Evolutionary conservation across 35 echinoderm and acorn worm genomes (phyloP).

Genomic region (Ophiothrix spiculata): DNA sequence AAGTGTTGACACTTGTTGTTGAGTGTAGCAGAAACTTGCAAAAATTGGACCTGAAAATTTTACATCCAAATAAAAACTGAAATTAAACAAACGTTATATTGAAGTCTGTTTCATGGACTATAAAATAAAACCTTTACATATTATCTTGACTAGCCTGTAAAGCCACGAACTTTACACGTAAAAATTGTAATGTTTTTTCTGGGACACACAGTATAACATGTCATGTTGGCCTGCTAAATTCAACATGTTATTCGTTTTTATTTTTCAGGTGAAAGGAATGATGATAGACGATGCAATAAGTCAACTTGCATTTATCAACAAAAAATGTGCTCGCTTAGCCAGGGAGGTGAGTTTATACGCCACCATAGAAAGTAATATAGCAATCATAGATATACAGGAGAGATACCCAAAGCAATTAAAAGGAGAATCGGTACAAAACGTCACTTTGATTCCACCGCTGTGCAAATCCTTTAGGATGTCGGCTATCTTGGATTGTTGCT

Average conservation of each 20-base stretch:
- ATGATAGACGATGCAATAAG: constrained; percentile 95
- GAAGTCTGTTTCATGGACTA: background rate
- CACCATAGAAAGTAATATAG: background rate
- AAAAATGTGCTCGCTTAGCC: constrained; percentile 80
- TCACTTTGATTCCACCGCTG: background rate
- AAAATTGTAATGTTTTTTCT: background rate
- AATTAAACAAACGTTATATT: background rate
- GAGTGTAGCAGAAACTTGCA: too few species aligned
- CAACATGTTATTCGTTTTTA: background rate
- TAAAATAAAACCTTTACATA: background rate
- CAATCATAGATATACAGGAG: background rate
- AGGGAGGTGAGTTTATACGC: constrained; percentile 74
- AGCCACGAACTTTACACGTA: background rate
- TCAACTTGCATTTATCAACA: constrained; percentile 79
- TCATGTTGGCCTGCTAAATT: background rate
- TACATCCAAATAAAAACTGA: too few species aligned
- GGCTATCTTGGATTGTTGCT: too few species aligned
- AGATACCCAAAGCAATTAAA: background rate
- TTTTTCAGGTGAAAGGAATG: constrained; percentile 85
- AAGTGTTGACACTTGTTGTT: too few species aligned
- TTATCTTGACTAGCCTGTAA: too few species aligned
- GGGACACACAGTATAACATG: background rate
- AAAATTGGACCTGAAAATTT: too few species aligned
- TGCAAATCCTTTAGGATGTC: background rate
- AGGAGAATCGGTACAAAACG: too few species aligned